Conservation (phyloP, 2,113 vertebrate species). For the Antennarius striatus region DNA sequence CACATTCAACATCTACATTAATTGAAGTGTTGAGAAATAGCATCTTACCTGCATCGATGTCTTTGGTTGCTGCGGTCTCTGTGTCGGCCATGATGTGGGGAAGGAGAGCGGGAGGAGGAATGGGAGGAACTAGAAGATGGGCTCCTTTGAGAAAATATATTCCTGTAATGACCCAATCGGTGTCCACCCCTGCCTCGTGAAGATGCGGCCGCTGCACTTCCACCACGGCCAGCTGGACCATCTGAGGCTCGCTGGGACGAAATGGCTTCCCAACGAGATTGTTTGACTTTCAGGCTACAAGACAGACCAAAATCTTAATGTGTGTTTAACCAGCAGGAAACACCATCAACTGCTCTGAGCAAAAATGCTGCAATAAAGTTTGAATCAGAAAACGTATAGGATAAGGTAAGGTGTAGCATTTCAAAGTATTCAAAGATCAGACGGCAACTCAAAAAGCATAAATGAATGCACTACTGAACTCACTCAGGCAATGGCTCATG, state of each 20-base stretch:
- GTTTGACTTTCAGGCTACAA: slow-evolving; percentile 79
- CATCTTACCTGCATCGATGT: slow-evolving; percentile 67
- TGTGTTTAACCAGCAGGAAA: not conserved
- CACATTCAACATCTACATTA: not conserved
- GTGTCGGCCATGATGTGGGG: slow-evolving; percentile 83
- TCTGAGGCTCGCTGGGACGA: slow-evolving; percentile 76
- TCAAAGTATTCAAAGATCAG: not conserved
- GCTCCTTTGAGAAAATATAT: slow-evolving; percentile 90
- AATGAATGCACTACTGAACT: slow-evolving; percentile 33
- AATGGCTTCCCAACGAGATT: slow-evolving; percentile 86
- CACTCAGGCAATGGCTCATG: slow-evolving; percentile 87
- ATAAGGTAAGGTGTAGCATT: not conserved
- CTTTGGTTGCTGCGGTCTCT: slow-evolving; percentile 79
- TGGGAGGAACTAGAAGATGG: slow-evolving; percentile 86
- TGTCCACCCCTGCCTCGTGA: slow-evolving; percentile 74
- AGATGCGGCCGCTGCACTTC: slow-evolving; percentile 55
- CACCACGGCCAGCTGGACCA: slow-evolving; percentile 63
- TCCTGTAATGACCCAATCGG: slow-evolving; percentile 87
- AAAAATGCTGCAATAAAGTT: not conserved
- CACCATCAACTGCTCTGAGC: not conserved
- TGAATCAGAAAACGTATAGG: no score
- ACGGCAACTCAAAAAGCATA: not conserved
- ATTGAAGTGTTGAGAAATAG: not conserved
- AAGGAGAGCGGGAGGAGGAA: slow-evolving; percentile 87
- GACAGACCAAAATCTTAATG: not conserved